A percentile compares a stretch with the other conserved stretches of the same genome.
These are phyloP conservation scores for Latheticus oryzae DNA, from an alignment of 2,888 invertebrate species.

Conservation along the genomic window DNA sequence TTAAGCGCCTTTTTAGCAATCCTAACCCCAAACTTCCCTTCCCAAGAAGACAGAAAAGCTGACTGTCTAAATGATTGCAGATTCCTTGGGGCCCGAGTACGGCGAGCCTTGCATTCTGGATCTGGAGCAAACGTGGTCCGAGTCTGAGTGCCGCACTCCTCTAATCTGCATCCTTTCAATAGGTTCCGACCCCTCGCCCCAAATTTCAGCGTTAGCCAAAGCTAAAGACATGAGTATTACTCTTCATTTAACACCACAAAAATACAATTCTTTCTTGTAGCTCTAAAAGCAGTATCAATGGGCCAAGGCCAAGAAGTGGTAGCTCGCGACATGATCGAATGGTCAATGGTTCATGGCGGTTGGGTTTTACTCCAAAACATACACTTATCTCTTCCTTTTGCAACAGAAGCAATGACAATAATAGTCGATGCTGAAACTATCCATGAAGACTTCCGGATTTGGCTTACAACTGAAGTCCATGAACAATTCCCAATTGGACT, in stretches of 20 bases:
- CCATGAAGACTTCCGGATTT: constrained; percentile 82
- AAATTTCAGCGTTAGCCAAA: constrained; percentile 89
- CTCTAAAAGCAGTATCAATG: constrained; percentile 91
- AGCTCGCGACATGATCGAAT: constrained; percentile 64
- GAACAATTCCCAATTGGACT: constrained; percentile 89
- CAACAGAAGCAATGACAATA: constrained; percentile 91
- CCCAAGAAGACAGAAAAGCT: no score
- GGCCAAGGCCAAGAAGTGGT: constrained; percentile 92
- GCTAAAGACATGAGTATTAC: constrained; percentile 79
- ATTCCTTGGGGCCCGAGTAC: constrained; percentile 87
- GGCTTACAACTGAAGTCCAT: constrained; percentile 96
- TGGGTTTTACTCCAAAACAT: constrained; percentile 97
- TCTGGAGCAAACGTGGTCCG: constrained; percentile 88
- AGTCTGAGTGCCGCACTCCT: constrained; percentile 89
- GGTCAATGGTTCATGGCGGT: constrained; percentile 73
- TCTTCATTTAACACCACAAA: constrained; percentile 6
- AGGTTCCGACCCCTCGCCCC: constrained; percentile 96
- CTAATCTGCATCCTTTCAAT: constrained; percentile 93
- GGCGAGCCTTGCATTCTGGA: constrained; percentile 94
- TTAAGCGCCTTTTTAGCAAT: constrained; percentile 5
- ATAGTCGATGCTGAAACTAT: constrained; percentile 86
- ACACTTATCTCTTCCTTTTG: constrained; percentile 94
- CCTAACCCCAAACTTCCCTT: no score
- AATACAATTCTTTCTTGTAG: constrained; percentile 64
- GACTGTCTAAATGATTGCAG: no score